Evolutionary conservation across 2,797 vertebrate genomes (phyloP).

Genomic region (Chelonia mydas): DNA sequence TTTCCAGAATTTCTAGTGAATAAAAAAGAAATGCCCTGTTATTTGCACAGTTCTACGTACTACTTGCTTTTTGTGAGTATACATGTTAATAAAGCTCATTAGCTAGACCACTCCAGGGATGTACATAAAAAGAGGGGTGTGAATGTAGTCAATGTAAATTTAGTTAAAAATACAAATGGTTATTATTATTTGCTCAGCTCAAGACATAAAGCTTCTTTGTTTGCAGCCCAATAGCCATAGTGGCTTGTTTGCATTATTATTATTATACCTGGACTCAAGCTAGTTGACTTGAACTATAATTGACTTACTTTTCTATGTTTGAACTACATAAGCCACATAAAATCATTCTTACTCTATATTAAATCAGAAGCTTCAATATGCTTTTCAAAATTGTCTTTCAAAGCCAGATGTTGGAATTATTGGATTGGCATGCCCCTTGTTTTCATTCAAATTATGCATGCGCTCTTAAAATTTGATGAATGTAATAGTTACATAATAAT

Average conservation of each 20-base stretch:
- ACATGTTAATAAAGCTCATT: background rate
- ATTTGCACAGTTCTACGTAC: background rate
- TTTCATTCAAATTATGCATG: slow-evolving; percentile 10
- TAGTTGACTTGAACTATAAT: background rate
- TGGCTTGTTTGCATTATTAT: background rate
- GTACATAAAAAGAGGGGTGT: background rate
- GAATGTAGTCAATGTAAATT: background rate
- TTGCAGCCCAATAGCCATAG: background rate
- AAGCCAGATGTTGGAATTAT: background rate
- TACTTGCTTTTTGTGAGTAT: background rate
- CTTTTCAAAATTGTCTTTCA: background rate
- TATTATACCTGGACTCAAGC: background rate
- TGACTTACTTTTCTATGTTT: background rate
- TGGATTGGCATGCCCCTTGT: background rate
- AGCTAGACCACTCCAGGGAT: background rate
- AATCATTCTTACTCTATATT: background rate
- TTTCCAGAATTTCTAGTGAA: background rate
- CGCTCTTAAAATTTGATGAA: background rate
- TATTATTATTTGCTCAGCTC: background rate
- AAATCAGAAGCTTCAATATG: background rate
- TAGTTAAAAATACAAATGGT: background rate
- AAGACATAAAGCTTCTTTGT: background rate
- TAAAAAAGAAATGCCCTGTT: background rate
- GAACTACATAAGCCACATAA: background rate
- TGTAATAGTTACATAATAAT: background rate